Conservation (phyloP, 2,797 vertebrate genomes). For the Takifugu ocellatus region DNA sequence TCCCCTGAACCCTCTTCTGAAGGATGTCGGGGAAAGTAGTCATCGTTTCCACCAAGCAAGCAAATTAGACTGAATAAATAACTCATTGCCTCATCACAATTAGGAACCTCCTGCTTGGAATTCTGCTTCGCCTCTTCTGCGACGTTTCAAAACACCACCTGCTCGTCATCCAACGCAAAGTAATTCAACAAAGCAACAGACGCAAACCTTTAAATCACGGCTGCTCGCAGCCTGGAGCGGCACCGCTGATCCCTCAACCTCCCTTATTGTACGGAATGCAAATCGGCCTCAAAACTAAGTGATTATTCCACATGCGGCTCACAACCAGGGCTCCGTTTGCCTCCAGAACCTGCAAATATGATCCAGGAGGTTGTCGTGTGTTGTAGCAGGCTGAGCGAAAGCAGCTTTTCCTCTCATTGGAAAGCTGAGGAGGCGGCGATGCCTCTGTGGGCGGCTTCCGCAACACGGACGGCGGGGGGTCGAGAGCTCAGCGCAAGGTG, state of each 20-base stretch:
- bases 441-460: not conserved
- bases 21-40: conserved; percentile 18
- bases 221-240: too few relatives aligned
- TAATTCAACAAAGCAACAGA: too few relatives aligned
- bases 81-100: conserved; percentile 41
- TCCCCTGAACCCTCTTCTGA: conserved; percentile 28
- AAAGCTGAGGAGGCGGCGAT: not conserved
- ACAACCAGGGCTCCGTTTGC: conserved; percentile 10
- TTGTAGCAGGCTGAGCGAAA: not conserved
- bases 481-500: conserved; percentile 14
- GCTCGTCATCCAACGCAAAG: conserved; percentile 7
- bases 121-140: conserved; percentile 17
- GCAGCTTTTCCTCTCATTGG: not conserved
- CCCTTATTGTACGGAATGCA: conserved; percentile 24
- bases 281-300: conserved; percentile 20
- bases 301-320: conserved; percentile 15
- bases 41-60: conserved; percentile 43
- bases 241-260: conserved; percentile 1
- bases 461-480: not conserved
- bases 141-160: conserved; percentile 12
- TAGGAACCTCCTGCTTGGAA: conserved; percentile 38
- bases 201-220: too few relatives aligned
- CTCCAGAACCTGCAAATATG: conserved; percentile 5
- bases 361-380: too few relatives aligned
- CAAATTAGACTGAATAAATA: conserved; percentile 21